Base-by-base conservation (phyloP, 2,888 invertebrate species). In the Cosmopolites sordidus region DNA sequence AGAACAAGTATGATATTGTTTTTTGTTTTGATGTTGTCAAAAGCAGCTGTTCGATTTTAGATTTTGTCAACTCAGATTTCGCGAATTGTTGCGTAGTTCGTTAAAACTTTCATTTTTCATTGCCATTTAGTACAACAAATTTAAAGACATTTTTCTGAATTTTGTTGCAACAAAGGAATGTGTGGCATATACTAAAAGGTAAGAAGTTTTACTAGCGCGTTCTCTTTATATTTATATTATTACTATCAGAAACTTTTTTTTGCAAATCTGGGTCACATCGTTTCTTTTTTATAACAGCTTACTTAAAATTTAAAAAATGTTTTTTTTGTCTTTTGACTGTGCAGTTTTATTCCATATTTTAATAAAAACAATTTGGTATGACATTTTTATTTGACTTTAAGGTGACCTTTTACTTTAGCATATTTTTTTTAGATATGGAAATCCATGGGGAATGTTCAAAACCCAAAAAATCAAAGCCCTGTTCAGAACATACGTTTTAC, bases 401-500 rank as follows among this genome's bases (percentile, higher is more conserved):
- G 6, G 14, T 40, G 40, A 40, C 40, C 40, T 40, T 40, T 40
- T 40, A 8, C 4, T 22, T 22, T 8, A 22, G 8, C 22, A 22
- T 40, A 40, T 16, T 16, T 30, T 50, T 37, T 37, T 6, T 43
- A 49, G 41, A 42, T 43, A 59, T 57, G 54, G 54, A 57, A 48
- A 48, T 43, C 40, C 37, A 41, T 56, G 56, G 54, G 45, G 57
- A 56, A 16, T 59, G 59, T 48, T 59, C 57, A 14, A 70, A 66
- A 63, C 68, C 72, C 44, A 75, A 75, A 61, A 73, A 72, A 64
- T 70, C 72, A 40, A 73, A 72, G 63, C 66, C 68, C 44, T 68
- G 68, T 39, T 12, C 18, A 27, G 52, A 61, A 50, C 58, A 61
- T 49, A 60, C 42, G 54, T 15, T 37, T 16, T 29, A 37, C 41